These are phyloP conservation scores for Rattus rattus DNA, from an alignment of 2,113 vertebrate species.

Conservation along the genomic window DNA sequence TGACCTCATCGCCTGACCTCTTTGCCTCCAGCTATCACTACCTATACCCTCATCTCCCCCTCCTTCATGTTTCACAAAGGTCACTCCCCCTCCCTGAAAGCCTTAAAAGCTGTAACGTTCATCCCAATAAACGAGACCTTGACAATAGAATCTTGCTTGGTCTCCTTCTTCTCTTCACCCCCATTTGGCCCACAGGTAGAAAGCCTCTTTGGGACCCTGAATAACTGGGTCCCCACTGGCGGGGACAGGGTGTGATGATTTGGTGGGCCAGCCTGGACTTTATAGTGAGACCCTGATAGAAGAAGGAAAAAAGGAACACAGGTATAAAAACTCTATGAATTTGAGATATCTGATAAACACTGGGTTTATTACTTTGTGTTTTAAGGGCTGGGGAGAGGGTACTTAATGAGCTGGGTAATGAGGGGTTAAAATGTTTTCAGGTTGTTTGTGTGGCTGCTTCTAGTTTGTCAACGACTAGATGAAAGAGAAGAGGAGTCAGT, in stretches of 20 bases:
- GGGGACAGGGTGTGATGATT: background rate
- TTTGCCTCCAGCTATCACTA: too few relatives aligned
- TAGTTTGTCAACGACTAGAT: background rate
- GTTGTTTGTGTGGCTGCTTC: background rate
- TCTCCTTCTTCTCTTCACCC: too few relatives aligned
- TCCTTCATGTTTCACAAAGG: too few relatives aligned
- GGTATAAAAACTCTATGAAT: background rate
- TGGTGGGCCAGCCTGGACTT: background rate
- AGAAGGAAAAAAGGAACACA: background rate
- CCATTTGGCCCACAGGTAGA: too few relatives aligned
- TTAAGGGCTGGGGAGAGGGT: background rate
- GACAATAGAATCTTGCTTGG: too few relatives aligned
- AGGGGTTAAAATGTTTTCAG: background rate
- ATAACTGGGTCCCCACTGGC: too few relatives aligned
- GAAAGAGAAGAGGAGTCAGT: background rate
- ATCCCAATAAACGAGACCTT: too few relatives aligned
- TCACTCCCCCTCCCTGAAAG: too few relatives aligned
- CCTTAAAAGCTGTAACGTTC: too few relatives aligned
- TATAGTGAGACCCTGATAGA: background rate
- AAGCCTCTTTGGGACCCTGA: too few relatives aligned
- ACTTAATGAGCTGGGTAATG: background rate
- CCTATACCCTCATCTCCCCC: too few relatives aligned
- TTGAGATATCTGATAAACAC: background rate
- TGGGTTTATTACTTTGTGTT: background rate
- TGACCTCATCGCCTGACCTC: too few relatives aligned